These are phyloP conservation scores for Erpetoichthys calabaricus DNA, from an alignment of 2,797 vertebrate species.

Conservation along the genomic window DNA sequence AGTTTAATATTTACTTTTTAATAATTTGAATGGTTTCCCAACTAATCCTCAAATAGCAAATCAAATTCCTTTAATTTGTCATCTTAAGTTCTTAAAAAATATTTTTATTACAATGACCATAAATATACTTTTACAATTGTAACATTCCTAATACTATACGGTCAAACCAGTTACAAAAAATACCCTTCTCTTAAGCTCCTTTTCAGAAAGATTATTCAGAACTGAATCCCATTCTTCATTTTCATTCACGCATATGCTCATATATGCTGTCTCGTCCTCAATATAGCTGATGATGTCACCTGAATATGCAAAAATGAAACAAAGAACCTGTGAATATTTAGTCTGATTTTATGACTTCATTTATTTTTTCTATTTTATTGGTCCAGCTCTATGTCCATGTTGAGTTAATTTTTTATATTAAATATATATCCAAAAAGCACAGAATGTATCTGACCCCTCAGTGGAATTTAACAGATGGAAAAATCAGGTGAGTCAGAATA, in stretches of 20 bases:
- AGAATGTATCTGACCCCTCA: no score
- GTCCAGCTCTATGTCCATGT: no score
- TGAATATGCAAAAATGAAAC: slow-evolving; percentile 25
- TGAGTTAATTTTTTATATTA: no score
- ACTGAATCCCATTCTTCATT: slow-evolving; percentile 45
- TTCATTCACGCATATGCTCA: slow-evolving; percentile 84
- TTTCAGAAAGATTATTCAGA: slow-evolving; percentile 55
- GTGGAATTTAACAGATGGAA: no score
- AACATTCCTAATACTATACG: background rate
- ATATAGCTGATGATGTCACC: slow-evolving; percentile 72
- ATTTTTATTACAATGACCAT: background rate
- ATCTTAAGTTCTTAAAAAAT: background rate
- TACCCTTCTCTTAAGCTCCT: slow-evolving; percentile 80
- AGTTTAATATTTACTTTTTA: no score
- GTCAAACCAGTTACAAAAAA: background rate
- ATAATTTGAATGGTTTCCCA: no score
- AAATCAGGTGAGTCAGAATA: no score
- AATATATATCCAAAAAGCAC: no score
- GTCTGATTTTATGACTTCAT: no score
- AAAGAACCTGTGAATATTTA: slow-evolving; percentile 17
- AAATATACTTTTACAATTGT: background rate
- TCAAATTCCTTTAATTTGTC: no score
- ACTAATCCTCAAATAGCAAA: no score
- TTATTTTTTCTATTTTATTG: no score
- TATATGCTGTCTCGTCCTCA: slow-evolving; percentile 88